Evolutionary conservation across 2,113 vertebrate genomes (phyloP), one percentile per base, ranked within the genome.

Genomic region (Cyprinodon tularosa): DNA sequence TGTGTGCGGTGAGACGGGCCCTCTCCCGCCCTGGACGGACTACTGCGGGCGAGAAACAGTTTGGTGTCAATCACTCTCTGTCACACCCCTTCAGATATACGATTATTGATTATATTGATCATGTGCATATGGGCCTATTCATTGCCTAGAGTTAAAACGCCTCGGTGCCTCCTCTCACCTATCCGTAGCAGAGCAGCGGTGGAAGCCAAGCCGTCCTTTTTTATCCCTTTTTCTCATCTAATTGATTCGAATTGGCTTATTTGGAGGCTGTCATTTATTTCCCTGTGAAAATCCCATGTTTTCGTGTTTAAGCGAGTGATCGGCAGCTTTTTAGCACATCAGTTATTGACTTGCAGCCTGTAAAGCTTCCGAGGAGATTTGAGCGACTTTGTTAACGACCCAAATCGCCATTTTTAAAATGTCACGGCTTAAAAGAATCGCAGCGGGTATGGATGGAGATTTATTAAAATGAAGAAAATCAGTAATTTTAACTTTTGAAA

Each of bases 41-140:
- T 91, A 94, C 94, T 93, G 94, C 91, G 88, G 92, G 90, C 91
- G 93, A 94, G 90, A 94, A 94, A 94, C 87, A 93, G 86, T 90
- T 91, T 88, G 76, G 84, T 86, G 91, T 93, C 92, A 94, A 92
- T 93, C 92, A 93, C 82, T 92, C 86, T 91, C 78, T 89, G 88
- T 90, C 88, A 92, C 92, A 93, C 89, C 88, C 91, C 92, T 86
- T 91, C 82, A 89, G 90, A 91, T 92, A 84, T 88, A 89, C 86
- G 84, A 36, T 91, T 86, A 91, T 91, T 90, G 90, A 91, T 91
- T 89, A 44, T 88, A 92, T 90, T 90, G 92, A 92, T 90, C 87
- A 92, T 77, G 77, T 86, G 7, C 39, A 66, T 83, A 83, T 81
- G 83, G 79, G 86, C 64, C 79, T 86, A 81, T 90, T 86, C 88